These are phyloP conservation scores for Urechis unicinctus DNA, from an alignment of 2,888 invertebrate species.

Conservation along the genomic window DNA sequence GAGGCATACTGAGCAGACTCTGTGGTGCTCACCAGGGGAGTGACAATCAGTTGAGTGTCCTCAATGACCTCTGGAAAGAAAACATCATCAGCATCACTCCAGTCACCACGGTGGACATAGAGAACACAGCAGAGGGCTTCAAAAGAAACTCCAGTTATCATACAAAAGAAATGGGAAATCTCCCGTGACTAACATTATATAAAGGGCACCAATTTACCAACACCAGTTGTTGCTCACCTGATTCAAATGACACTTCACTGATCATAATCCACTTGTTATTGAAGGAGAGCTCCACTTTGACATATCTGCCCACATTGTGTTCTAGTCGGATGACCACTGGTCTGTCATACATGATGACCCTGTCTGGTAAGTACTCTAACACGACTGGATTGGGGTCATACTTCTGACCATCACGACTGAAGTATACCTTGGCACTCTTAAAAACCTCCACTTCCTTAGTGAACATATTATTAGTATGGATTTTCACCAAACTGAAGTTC, in stretches of 20 bases:
- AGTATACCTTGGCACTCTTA: slow-evolving; percentile 69
- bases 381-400: slow-evolving; percentile 71
- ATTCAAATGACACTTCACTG: slow-evolving; percentile 82
- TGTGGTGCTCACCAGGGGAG: no score
- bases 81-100: not conserved
- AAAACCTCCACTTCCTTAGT: slow-evolving; percentile 80
- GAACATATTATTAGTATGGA: slow-evolving; percentile 81
- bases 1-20: no score
- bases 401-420: slow-evolving; percentile 65
- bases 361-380: slow-evolving; percentile 63
- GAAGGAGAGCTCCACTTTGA: slow-evolving; percentile 69
- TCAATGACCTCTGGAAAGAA: not conserved
- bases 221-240: slow-evolving; percentile 61
- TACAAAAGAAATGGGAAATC: not conserved
- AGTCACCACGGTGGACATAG: no score
- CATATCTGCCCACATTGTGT: slow-evolving; percentile 73
- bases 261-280: slow-evolving; percentile 84
- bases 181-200: no score
- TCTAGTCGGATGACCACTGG: slow-evolving; percentile 78
- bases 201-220: no score
- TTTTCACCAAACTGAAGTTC: slow-evolving; percentile 77
- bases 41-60: no score
- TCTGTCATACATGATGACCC: slow-evolving; percentile 73
- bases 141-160: not conserved
- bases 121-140: no score